Evolutionary conservation across 2,888 invertebrate genomes (phyloP).

Genomic region (Tillus elongatus): DNA sequence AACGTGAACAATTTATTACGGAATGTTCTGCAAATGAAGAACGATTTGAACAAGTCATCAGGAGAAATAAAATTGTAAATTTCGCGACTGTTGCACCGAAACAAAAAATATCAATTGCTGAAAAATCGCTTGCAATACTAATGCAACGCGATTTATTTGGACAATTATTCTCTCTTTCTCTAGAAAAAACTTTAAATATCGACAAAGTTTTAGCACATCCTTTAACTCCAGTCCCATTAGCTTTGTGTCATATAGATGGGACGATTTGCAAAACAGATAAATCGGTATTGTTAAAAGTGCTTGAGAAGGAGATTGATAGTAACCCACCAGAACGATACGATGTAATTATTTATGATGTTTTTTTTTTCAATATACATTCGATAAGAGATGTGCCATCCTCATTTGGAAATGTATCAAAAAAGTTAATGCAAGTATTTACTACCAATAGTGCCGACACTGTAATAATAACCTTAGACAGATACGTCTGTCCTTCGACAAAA

Average conservation of each 20-base stretch:
- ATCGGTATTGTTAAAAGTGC: too few species aligned
- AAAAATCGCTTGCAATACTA: constrained; percentile 15
- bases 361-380: too few species aligned
- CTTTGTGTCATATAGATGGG: constrained; percentile 24
- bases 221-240: constrained; percentile 22
- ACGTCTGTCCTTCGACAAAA: too few species aligned
- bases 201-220: constrained; percentile 22
- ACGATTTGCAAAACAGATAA: constrained; percentile 21
- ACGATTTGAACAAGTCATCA: constrained; percentile 4
- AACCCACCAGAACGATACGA: too few species aligned
- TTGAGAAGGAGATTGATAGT: too few species aligned
- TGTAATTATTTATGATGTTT: too few species aligned
- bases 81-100: constrained; percentile 8
- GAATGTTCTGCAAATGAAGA: constrained; percentile 4
- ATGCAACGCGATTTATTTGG: constrained; percentile 19
- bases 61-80: constrained; percentile 2
- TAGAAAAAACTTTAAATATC: constrained; percentile 19
- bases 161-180: constrained; percentile 14
- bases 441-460: too few species aligned
- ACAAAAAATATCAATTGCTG: constrained; percentile 10
- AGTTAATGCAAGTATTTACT: too few species aligned
- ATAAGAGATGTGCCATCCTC: too few species aligned
- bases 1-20: constrained; percentile 5
- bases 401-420: too few species aligned
- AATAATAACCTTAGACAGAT: too few species aligned